These are phyloP conservation scores for Gymnothorax reevesii DNA, from an alignment of 2,797 vertebrate genomes.

Conservation along the genomic window DNA sequence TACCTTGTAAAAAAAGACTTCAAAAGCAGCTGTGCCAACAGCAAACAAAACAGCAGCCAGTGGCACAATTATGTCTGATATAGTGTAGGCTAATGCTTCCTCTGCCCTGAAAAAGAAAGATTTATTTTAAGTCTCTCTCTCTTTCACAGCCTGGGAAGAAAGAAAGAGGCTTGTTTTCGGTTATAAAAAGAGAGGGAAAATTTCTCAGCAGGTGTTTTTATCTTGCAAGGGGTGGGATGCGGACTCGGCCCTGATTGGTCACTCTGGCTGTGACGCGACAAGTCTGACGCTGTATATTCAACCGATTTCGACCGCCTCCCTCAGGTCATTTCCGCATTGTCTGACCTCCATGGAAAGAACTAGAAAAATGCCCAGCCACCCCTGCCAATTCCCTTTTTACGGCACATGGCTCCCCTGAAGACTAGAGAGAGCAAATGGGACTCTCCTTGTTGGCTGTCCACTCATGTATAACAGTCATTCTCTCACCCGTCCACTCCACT, in stretches of 20 bases:
- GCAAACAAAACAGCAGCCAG: conserved; percentile 7
- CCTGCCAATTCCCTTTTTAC: not conserved
- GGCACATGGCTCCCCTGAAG: not conserved
- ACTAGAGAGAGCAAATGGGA: not conserved
- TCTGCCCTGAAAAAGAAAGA: not conserved
- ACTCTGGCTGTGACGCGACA: not conserved
- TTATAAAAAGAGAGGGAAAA: not conserved
- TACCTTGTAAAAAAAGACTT: not conserved
- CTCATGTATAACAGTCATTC: not conserved
- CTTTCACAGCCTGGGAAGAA: not conserved
- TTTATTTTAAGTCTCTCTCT: not conserved
- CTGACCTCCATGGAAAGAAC: not conserved
- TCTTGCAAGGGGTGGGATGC: conserved; percentile 34
- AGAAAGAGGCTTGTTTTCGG: not conserved
- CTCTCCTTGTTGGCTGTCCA: not conserved
- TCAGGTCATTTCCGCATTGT: conserved; percentile 8
- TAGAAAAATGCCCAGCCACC: not conserved
- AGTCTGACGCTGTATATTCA: not conserved
- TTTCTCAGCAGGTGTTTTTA: conserved; percentile 24
- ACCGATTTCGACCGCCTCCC: not conserved
- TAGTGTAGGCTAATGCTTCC: conserved; percentile 8
- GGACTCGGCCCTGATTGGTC: not conserved
- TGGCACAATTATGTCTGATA: conserved; percentile 10
- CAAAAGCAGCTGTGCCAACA: conserved; percentile 4
- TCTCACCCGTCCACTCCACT: not conserved